Evolutionary conservation across 2,797 vertebrate genomes (phyloP).

Genomic region (Pogonophryne albipinna): DNA sequence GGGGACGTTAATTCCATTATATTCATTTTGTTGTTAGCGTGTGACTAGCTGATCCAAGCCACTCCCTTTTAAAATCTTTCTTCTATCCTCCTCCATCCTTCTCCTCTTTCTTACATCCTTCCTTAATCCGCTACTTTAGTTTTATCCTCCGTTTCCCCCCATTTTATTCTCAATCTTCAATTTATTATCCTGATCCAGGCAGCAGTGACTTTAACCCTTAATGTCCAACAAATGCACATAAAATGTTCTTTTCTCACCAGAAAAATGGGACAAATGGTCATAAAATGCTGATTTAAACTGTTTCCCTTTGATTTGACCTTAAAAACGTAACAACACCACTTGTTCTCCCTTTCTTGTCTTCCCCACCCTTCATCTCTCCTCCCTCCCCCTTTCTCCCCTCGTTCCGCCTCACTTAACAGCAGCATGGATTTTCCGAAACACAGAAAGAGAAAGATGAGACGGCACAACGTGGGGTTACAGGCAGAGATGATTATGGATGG

Average conservation of each 20-base stretch:
- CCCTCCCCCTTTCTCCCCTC: not conserved
- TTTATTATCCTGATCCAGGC: not conserved
- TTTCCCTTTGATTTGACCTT: too few relatives aligned
- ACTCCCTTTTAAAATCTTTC: not conserved
- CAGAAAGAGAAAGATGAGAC: conserved; percentile 45
- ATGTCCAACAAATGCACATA: too few relatives aligned
- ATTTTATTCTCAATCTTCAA: too few relatives aligned
- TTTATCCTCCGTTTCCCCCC: not conserved
- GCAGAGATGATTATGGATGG: conserved; percentile 19
- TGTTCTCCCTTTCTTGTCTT: too few relatives aligned
- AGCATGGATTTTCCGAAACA: conserved; percentile 45
- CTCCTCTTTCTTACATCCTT: not conserved
- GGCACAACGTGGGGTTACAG: conserved; percentile 11
- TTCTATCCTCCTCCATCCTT: not conserved
- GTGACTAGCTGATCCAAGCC: not conserved
- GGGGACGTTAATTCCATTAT: conserved; percentile 53
- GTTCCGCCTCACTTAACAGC: conserved; percentile 35
- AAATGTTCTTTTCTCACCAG: too few relatives aligned
- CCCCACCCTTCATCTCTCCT: not conserved
- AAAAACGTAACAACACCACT: not conserved
- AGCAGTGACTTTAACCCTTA: too few relatives aligned
- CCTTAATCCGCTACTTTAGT: too few relatives aligned
- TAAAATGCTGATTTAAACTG: too few relatives aligned
- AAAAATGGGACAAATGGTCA: too few relatives aligned
- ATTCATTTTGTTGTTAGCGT: conserved; percentile 40